Conservation (phyloP, 2,113 vertebrate species). For the Spermophilus dauricus region DNA sequence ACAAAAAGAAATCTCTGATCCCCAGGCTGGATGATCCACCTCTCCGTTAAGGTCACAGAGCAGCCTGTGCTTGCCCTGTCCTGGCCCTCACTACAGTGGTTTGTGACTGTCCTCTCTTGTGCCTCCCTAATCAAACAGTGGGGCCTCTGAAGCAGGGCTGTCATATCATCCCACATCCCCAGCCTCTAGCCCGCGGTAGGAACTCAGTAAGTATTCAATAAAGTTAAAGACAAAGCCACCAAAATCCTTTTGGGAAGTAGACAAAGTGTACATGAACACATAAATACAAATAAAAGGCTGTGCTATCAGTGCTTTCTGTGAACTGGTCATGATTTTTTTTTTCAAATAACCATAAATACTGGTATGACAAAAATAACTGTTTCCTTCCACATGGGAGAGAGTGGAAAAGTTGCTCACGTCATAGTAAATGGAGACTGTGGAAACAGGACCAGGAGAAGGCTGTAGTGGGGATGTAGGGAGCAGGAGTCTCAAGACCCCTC, state of each 20-base stretch:
- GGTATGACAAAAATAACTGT: neutral
- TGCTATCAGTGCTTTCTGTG: neutral
- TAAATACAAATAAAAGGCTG: slow-evolving; percentile 26
- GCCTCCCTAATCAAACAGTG: neutral
- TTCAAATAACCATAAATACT: neutral
- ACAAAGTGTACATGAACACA: neutral
- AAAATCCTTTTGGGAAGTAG: neutral
- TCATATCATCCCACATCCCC: neutral
- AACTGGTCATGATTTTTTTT: neutral
- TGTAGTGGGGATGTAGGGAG: neutral
- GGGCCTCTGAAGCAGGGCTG: neutral
- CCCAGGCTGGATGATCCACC: neutral
- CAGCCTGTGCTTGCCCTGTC: neutral
- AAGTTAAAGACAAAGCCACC: neutral
- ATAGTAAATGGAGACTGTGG: neutral
- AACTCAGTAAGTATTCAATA: neutral
- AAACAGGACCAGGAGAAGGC: neutral
- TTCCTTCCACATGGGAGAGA: neutral
- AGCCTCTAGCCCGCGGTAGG: neutral
- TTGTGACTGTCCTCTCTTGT: neutral
- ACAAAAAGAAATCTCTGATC: neutral
- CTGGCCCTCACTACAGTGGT: neutral
- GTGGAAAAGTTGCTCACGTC: neutral
- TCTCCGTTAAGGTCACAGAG: neutral
- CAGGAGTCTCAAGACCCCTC: neutral